Conservation (phyloP, 2,888 invertebrate species). For the Cheilosia pagana region DNA sequence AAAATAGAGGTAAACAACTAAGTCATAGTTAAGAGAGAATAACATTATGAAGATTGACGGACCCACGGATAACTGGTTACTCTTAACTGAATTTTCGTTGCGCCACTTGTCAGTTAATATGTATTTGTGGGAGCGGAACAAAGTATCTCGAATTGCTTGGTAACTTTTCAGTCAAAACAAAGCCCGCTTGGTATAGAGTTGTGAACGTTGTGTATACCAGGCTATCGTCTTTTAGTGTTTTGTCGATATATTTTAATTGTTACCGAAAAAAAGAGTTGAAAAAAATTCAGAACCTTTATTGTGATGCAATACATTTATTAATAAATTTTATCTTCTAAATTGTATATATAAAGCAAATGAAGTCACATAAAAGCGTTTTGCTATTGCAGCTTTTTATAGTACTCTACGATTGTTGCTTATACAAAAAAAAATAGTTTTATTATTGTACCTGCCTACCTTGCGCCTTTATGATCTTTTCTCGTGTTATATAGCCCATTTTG, state of each 20-base stretch:
- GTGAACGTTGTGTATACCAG: slow-evolving; percentile 37
- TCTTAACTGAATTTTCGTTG: slow-evolving; percentile 53
- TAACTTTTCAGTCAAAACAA: slow-evolving; percentile 75
- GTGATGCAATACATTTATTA: slow-evolving; percentile 47
- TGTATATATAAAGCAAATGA: slow-evolving; percentile 15
- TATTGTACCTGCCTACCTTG: slow-evolving; percentile 20
- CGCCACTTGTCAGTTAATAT: slow-evolving; percentile 56
- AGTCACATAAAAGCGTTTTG: slow-evolving; percentile 1
- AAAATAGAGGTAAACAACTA: slow-evolving; percentile 13
- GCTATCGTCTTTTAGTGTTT: slow-evolving; percentile 49
- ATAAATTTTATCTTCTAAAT: slow-evolving; percentile 1
- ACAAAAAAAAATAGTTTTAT: slow-evolving; percentile 10
- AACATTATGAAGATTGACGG: slow-evolving; percentile 9
- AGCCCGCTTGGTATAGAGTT: slow-evolving; percentile 63
- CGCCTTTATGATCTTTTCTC: slow-evolving; percentile 27
- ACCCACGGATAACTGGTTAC: slow-evolving; percentile 43
- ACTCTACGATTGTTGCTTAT: slow-evolving; percentile 40
- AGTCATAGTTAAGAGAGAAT: slow-evolving; percentile 56
- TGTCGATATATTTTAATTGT: slow-evolving; percentile 54
- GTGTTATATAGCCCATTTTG: slow-evolving; percentile 6
- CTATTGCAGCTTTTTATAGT: slow-evolving; percentile 24
- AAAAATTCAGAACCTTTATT: slow-evolving; percentile 30
- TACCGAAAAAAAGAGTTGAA: slow-evolving; percentile 28
- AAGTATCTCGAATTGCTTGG: slow-evolving; percentile 66
- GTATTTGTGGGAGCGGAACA: slow-evolving; percentile 53